phyloP scores from a whole-genome alignment of 2,888 invertebrate species.

The Agonopterix arenella region DNA sequence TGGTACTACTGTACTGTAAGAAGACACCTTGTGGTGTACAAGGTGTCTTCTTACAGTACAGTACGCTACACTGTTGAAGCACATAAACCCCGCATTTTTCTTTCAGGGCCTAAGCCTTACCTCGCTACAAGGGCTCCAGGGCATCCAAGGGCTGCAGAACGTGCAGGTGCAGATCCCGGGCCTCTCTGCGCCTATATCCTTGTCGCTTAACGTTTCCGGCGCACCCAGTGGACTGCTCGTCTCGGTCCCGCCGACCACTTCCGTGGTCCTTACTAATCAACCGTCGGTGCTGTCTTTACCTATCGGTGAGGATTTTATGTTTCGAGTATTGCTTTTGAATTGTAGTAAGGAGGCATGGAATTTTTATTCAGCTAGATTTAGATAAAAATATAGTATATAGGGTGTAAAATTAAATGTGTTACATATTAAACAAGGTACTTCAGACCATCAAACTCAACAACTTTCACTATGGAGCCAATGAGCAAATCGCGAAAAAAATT shows the following conservation, averaged over 20 bases:
- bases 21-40: too few species aligned
- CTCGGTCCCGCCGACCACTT: constrained; percentile 78
- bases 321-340: neutral
- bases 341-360: too few species aligned
- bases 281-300: constrained; percentile 79
- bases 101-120: constrained; percentile 83
- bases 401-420: too few species aligned
- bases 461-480: too few species aligned
- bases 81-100: neutral
- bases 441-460: too few species aligned
- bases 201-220: constrained; percentile 84
- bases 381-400: too few species aligned
- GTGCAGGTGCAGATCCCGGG: constrained; percentile 91
- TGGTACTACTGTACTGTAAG: too few species aligned
- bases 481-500: too few species aligned
- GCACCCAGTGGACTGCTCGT: constrained; percentile 81
- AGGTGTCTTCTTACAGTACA: too few species aligned
- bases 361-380: too few species aligned
- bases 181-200: constrained; percentile 89
- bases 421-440: too few species aligned
- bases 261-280: constrained; percentile 70
- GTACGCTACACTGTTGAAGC: neutral
- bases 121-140: constrained; percentile 86
- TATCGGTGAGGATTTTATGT: constrained; percentile 61
- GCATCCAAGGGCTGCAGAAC: constrained; percentile 85